Base-by-base conservation (phyloP, 2,888 invertebrate species). In the Harpagoxenus sublaevis region DNA sequence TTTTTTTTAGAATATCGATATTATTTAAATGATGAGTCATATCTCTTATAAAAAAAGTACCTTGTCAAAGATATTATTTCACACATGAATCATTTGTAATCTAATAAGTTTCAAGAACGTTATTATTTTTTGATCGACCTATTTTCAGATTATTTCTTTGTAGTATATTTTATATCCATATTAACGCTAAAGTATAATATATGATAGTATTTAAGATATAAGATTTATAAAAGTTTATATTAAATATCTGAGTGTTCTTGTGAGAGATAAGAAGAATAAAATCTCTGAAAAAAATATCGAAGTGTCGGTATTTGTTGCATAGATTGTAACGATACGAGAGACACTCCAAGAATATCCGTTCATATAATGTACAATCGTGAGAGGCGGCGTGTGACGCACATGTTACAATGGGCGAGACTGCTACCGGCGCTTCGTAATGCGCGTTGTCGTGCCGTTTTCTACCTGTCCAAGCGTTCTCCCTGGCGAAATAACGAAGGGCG, bases 401-500 rank as follows among this genome's bases (percentile, higher is more conserved):
- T 73, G 48, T 57, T 79, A 62, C 48, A 81, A 74, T 31, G 39
- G 60, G 28, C 28, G 48, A 74, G 48, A 28, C 35, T 45, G 9
- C 57, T 35, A 48, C 2, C 3, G 28, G 48, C 31, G 70, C 66
- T 51, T 51, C 77, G 55, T 70, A 71, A 68, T 42, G 78, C 31
- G 51, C 68, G 66, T 66, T 79, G 57, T 73, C n/a, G 74, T 31
- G 12, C n/a, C 39, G 48, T 63, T 57, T 55, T 53, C 70, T 55
- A 53, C 65, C 35, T 39, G 39, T 66, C 57, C 60, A 63, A 73
- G 60, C 42, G 55, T 45, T 73, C 45, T 70, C 9, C 71, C 55
- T 66, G 51, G 85, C 77, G 79, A 86, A 86, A 88, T 88, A 86
- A 85, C 78, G 66, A n/a, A 39, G 71, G 45, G 65, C 51, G 39